Evolutionary conservation across 2,888 invertebrate species (phyloP).

Genomic region (Lycaena phlaeas): DNA sequence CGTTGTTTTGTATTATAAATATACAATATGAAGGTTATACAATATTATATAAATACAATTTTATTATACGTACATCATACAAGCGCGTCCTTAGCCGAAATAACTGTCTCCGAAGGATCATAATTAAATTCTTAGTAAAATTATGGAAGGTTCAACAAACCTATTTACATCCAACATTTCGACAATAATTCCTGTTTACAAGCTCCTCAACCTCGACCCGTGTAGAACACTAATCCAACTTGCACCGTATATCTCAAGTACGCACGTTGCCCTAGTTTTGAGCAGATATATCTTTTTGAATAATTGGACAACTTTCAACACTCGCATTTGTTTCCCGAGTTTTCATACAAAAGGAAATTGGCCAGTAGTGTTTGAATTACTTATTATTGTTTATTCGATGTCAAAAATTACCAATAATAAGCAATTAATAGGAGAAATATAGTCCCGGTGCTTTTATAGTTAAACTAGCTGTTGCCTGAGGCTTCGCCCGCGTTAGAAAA

Average conservation of each 20-base stretch:
- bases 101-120: no score
- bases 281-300: constrained; percentile 23
- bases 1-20: no score
- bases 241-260: not conserved
- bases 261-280: constrained; percentile 11
- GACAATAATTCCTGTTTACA: constrained; percentile 17
- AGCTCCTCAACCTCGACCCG: constrained; percentile 9
- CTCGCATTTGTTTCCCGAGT: constrained; percentile 15
- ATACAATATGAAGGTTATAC: no score
- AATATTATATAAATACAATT: no score
- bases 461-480: no score
- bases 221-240: constrained; percentile 13
- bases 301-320: constrained; percentile 24
- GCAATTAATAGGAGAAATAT: no score
- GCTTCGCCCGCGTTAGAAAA: no score
- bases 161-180: constrained; percentile 10
- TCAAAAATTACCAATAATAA: no score
- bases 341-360: constrained; percentile 15
- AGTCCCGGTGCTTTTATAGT: no score
- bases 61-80: no score
- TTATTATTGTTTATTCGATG: constrained; percentile 2
- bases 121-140: not conserved
- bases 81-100: no score
- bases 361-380: not conserved
- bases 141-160: not conserved